Base-by-base conservation (phyloP, 2,113 vertebrate species). In the Charina bottae region DNA sequence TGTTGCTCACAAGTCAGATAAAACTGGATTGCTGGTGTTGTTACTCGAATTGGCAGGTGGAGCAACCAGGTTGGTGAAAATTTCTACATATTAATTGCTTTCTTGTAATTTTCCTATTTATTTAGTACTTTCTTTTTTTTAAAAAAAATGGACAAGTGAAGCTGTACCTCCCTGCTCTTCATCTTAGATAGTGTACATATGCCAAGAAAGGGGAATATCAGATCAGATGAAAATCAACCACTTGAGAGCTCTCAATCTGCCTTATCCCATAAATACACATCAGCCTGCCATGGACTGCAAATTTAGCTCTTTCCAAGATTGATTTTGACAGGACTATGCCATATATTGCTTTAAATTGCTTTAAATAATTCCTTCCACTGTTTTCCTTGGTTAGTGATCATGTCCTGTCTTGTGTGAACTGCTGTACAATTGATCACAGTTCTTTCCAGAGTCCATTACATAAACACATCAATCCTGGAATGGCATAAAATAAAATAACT, bases 221-320 rank as follows among this genome's bases (percentile, higher is more conserved):
- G 96, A 96, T 96, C 96, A 91, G 93, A 95, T 94, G 93, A 93
- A 94, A 96, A 95, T 56, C 95, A 97, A 93, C 96, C 93, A 89
- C 95, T 94, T 11, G 86, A 94, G 91, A 95, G 93, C 62, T 58
- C 86, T 93, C 96, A 96, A 89, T 95, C 96, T 97, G 96, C 95
- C 95, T 85, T 13, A 4, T 90, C 92, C 95, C 94, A 37, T 93
- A 92, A 93, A 42, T 92, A 89, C 95, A 96, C 96, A 97, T 96
- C 97, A 97, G 97, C 89, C 95, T 55, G 53, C 7, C 68, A 89
- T 26, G 90, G 46, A n/a, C 90, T 90, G 94, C 88, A 72, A 93
- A 90, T 89, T 92, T 86, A 95, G 94, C 95, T 95, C 90, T 91
- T 55, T 2, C 91, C 0, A 26, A 91, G 91, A 93, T 92, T 94